These are phyloP conservation scores for Heliconius hermathena DNA, from an alignment of 1,140 invertebrate genomes.

Conservation along the genomic window DNA sequence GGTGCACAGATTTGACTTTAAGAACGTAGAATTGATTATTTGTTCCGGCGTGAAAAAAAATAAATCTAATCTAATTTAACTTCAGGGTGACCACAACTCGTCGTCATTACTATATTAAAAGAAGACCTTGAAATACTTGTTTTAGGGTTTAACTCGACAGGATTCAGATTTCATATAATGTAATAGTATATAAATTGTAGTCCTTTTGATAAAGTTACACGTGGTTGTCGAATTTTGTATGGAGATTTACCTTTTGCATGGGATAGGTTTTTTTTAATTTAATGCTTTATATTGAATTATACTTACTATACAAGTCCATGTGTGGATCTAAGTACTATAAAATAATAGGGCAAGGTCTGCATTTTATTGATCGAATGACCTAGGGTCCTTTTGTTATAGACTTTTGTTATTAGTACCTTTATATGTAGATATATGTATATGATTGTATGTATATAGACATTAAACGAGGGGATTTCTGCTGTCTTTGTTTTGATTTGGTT, in stretches of 20 bases:
- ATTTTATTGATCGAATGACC: neutral
- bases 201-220: slow-evolving; percentile 1
- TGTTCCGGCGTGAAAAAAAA: too few relatives aligned
- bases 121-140: slow-evolving; percentile 2
- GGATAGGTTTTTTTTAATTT: neutral
- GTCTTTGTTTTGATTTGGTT: too few relatives aligned
- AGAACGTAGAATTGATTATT: too few relatives aligned
- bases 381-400: neutral
- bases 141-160: neutral
- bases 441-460: neutral
- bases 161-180: neutral
- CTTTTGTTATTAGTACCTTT: neutral
- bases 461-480: neutral
- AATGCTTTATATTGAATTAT: neutral
- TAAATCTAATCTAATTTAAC: too few relatives aligned
- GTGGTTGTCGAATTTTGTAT: neutral
- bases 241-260: neutral
- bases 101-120: neutral
- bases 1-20: too few relatives aligned
- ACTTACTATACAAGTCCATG: neutral
- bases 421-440: neutral
- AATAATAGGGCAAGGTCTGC: neutral
- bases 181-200: neutral
- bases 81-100: too few relatives aligned
- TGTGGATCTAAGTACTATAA: neutral